phyloP scores from a whole-genome alignment of 1,140 invertebrate genomes.

The Thaumetopoea pityocampa region DNA sequence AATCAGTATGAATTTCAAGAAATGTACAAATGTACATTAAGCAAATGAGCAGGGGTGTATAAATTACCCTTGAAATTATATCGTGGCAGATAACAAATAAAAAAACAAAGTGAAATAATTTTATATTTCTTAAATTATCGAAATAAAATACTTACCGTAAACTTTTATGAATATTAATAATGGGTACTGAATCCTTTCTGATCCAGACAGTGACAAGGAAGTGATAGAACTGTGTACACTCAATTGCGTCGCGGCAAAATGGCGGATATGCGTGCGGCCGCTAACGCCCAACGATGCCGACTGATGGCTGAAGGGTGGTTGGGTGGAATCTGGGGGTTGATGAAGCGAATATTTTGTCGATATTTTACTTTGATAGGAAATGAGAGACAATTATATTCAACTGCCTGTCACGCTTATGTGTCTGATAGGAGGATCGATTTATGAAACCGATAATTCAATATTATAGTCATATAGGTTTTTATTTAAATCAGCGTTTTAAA shows the following conservation, averaged over 20 bases:
- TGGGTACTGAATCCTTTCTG: no score
- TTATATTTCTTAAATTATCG: no score
- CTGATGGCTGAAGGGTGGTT: conserved; percentile 40
- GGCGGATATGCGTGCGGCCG: conserved; percentile 39
- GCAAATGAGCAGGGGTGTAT: no score
- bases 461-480: background rate
- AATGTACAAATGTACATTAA: no score
- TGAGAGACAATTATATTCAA: conserved; percentile 7
- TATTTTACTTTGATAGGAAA: conserved; percentile 15
- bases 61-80: no score
- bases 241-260: conserved; percentile 51
- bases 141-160: no score
- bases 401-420: conserved; percentile 1
- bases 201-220: conserved; percentile 43
- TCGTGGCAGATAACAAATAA: no score
- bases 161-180: no score
- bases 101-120: no score
- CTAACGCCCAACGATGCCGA: conserved; percentile 38
- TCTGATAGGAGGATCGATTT: background rate
- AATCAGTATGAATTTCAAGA: no score
- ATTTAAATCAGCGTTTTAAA: no score
- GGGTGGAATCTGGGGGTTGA: conserved; percentile 29
- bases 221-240: conserved; percentile 23
- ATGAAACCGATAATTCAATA: conserved; percentile 1
- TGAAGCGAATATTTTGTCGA: conserved; percentile 19